These are phyloP conservation scores for Myrmecobius fasciatus DNA, from an alignment of 2,113 vertebrate species.

Conservation along the genomic window DNA sequence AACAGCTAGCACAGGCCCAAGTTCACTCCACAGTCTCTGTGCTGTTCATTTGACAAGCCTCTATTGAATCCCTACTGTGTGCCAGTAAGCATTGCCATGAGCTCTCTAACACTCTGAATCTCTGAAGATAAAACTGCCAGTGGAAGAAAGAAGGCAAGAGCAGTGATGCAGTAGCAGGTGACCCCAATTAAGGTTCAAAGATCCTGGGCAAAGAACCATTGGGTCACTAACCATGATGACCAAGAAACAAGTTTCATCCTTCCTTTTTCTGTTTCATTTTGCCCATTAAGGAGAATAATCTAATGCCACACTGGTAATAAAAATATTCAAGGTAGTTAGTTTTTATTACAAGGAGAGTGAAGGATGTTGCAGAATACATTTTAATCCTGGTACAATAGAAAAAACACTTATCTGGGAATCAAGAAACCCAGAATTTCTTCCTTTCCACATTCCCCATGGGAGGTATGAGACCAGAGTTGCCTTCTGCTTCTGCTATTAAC, in stretches of 20 bases:
- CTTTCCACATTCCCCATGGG: background rate
- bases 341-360: slow-evolving; percentile 69
- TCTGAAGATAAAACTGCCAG: background rate
- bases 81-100: background rate
- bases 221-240: background rate
- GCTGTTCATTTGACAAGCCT: background rate
- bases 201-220: background rate
- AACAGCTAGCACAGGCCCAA: background rate
- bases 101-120: background rate
- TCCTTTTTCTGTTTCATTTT: background rate
- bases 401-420: slow-evolving; percentile 11
- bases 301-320: slow-evolving; percentile 35
- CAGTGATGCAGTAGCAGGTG: background rate
- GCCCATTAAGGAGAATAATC: background rate
- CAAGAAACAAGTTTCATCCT: background rate
- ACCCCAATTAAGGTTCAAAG: background rate
- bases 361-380: slow-evolving; percentile 65
- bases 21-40: background rate
- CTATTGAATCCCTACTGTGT: background rate
- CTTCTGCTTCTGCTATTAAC: background rate
- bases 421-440: background rate
- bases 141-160: background rate
- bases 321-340: slow-evolving; percentile 72
- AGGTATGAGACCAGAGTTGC: background rate
- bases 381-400: slow-evolving; percentile 19